Conservation (phyloP, 2,888 invertebrate species). For the Isoperla grammatica region DNA sequence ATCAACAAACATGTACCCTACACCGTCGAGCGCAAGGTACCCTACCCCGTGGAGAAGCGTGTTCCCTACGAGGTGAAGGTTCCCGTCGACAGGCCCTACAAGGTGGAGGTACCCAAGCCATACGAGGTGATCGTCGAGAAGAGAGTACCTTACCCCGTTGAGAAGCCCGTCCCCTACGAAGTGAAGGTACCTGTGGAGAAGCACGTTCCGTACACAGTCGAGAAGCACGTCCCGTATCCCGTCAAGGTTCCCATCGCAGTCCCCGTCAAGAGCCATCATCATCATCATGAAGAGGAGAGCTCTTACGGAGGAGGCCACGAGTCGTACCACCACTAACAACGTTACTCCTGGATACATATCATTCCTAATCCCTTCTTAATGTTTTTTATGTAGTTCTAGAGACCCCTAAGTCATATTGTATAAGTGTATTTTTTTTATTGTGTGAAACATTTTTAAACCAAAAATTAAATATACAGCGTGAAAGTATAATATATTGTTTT, state of each 20-base stretch:
- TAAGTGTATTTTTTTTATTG: too few species aligned
- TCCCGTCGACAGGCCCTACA: constrained; percentile 35
- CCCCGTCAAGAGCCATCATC: constrained; percentile 8
- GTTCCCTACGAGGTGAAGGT: constrained; percentile 37
- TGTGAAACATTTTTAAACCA: too few species aligned
- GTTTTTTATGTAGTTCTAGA: too few species aligned
- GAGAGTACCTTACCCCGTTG: constrained; percentile 5
- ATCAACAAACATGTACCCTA: constrained; percentile 28
- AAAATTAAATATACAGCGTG: too few species aligned
- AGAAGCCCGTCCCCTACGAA: constrained; percentile 8
- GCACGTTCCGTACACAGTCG: constrained; percentile 6
- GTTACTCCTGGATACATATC: too few species aligned
- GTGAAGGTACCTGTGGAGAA: constrained; percentile 2
- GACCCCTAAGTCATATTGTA: too few species aligned
- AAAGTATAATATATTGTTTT: too few species aligned
- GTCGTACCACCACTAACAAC: constrained; percentile 3
- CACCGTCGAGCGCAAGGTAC: constrained; percentile 58
- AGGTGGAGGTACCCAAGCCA: constrained; percentile 9
- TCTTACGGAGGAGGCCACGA: constrained; percentile 2
- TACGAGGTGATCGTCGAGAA: constrained; percentile 11
- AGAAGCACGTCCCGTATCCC: constrained; percentile 13
- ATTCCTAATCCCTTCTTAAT: too few species aligned
- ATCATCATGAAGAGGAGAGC: not conserved
- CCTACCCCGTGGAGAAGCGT: constrained; percentile 36
- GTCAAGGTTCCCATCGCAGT: constrained; percentile 7